Percentiles rank a stretch among this genome's conserved stretches.
Evolutionary conservation across 2,113 vertebrate species (phyloP).

Genomic region (Garra rufa): DNA sequence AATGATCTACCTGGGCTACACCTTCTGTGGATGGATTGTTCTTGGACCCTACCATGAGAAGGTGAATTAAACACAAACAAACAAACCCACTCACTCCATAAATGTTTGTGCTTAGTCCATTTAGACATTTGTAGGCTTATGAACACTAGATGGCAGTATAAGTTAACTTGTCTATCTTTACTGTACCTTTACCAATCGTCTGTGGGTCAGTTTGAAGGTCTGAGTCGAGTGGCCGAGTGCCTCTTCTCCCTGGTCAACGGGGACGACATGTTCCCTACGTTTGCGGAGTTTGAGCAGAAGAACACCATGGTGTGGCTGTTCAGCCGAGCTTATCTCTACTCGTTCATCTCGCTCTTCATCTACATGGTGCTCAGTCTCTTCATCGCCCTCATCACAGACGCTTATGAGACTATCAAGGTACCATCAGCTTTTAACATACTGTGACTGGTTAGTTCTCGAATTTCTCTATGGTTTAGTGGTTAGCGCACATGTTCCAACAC

Average conservation of each 20-base stretch:
- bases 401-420: constrained; percentile 98
- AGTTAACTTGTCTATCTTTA: background rate
- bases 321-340: constrained; percentile 91
- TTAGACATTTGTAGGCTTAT: background rate
- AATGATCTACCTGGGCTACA: constrained; percentile 98
- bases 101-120: background rate
- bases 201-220: constrained; percentile 86
- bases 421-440: background rate
- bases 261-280: constrained; percentile 99
- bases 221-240: constrained; percentile 92
- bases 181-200: background rate
- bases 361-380: constrained; percentile 99
- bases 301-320: constrained; percentile 93
- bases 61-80: constrained; percentile 75
- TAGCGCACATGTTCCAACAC: background rate
- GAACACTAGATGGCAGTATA: constrained; percentile 66
- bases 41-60: constrained; percentile 95
- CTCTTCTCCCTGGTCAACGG: constrained; percentile 96
- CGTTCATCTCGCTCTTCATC: constrained; percentile 97
- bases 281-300: constrained; percentile 91
- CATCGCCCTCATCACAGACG: constrained; percentile 95
- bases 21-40: constrained; percentile 97
- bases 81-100: background rate
- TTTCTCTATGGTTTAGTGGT: background rate
- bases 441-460: background rate